Evolutionary conservation across 2,888 invertebrate genomes (phyloP).

Genomic region (Sisyra terminalis): DNA sequence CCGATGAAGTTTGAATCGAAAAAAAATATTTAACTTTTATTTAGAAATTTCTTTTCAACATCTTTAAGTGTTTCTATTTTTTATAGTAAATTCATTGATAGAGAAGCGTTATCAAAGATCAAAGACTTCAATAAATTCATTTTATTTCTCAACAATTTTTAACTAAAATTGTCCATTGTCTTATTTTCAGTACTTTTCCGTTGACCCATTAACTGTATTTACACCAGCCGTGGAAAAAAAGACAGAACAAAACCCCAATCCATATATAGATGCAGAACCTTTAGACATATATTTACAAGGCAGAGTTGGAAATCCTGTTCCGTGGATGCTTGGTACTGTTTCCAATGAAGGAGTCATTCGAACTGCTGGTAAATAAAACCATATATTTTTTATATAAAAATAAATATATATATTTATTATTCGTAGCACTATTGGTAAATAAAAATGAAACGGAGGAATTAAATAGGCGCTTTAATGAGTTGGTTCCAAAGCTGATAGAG

Average conservation of each 20-base stretch:
- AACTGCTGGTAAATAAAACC: constrained; percentile 22
- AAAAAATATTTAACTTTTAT: no score
- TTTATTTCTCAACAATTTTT: not conserved
- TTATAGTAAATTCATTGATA: no score
- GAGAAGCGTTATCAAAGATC: not conserved
- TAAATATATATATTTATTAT: not conserved
- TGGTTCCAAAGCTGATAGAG: constrained; percentile 16
- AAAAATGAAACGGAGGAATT: constrained; percentile 11
- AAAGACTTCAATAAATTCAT: not conserved
- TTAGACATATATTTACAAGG: constrained; percentile 23
- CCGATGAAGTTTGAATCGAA: no score
- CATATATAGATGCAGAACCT: constrained; percentile 30
- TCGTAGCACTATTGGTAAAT: no score
- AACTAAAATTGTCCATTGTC: not conserved
- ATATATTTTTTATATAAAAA: not conserved
- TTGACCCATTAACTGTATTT: constrained; percentile 31
- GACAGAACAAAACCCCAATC: constrained; percentile 20
- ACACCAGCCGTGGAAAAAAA: constrained; percentile 28
- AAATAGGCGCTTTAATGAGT: constrained; percentile 16
- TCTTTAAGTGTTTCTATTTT: no score
- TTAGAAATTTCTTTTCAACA: no score
- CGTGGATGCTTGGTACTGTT: constrained; percentile 31
- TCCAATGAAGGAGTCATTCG: constrained; percentile 33
- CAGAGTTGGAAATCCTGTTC: constrained; percentile 24
- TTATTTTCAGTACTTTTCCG: constrained; percentile 25